A percentile compares a stretch with the other conserved stretches of the same genome.
Conservation (phyloP, 1,140 invertebrate genomes). For the Bombyx mori region ASM3026992v2 NC_085117.1:19350001-19350500, state of each 20-base stretch:
- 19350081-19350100: slow-evolving; percentile 97
- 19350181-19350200: slow-evolving; percentile 81
- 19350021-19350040: slow-evolving; percentile 88
- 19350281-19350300: slow-evolving; percentile 98
- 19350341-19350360: slow-evolving; percentile 87
- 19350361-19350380: slow-evolving; percentile 90
- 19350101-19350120: slow-evolving; percentile 86
- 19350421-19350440: slow-evolving; percentile 39
- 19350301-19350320: slow-evolving; percentile 90
- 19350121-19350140: too few relatives aligned
- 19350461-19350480: too few relatives aligned
- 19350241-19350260: slow-evolving; percentile 83
- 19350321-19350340: slow-evolving; percentile 94
- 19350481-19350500: too few relatives aligned
- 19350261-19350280: slow-evolving; percentile 98
- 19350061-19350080: slow-evolving; percentile 85
- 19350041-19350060: slow-evolving; percentile 86
- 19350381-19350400: slow-evolving; percentile 92
- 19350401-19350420: slow-evolving; percentile 88
- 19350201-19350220: slow-evolving; percentile 95
- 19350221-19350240: slow-evolving; percentile 89
- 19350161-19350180: neutral
- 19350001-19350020: slow-evolving; percentile 91
- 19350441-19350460: too few relatives aligned
- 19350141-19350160: too few relatives aligned